A percentile compares a stretch with the other conserved stretches of the same genome.
phyloP scores from a whole-genome alignment of 1,140 invertebrate genomes.

The Diorhabda sublineata region DNA sequence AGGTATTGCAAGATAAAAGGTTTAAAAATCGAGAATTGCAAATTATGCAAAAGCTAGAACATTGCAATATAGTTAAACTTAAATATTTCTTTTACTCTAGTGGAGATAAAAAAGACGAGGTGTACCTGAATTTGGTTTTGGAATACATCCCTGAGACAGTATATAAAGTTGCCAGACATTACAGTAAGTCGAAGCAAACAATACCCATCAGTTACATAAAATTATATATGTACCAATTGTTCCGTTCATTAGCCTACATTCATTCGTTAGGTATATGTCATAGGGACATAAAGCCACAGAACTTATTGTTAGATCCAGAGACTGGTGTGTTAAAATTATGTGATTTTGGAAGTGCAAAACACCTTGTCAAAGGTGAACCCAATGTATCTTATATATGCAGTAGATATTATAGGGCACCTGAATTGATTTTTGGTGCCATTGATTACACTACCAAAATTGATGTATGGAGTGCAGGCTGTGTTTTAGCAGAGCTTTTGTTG shows the following conservation, averaged over 20 bases:
- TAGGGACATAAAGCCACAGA: constrained; percentile 99
- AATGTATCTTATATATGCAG: constrained; percentile 99
- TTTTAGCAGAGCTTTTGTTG: constrained; percentile 91
- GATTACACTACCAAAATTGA: constrained; percentile 99
- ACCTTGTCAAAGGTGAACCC: constrained; percentile 95
- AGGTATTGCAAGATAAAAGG: constrained; percentile 98
- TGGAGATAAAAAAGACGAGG: constrained; percentile 99
- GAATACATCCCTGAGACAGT: constrained; percentile 99
- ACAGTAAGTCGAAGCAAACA: constrained; percentile 98
- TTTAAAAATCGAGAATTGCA: constrained; percentile 99
- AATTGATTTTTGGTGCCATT: constrained; percentile 94
- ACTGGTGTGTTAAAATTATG: constrained; percentile 96
- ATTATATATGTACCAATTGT: constrained; percentile 99
- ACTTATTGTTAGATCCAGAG: constrained; percentile 93
- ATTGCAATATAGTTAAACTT: constrained; percentile 99
- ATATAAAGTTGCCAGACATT: constrained; percentile 98
- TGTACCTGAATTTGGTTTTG: constrained; percentile 99
- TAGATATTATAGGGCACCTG: constrained; percentile 76
- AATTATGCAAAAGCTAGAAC: constrained; percentile 98
- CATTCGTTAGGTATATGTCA: constrained; percentile 98
- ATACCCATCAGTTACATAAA: constrained; percentile 99
- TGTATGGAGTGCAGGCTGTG: constrained; percentile 98
- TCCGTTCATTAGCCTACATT: constrained; percentile 75
- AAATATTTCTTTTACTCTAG: constrained; percentile 99
- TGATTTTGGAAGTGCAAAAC: constrained; percentile 99